Evolutionary conservation across 2,113 vertebrate genomes (phyloP), one percentile per base, ranked within the genome.

Genomic region (Rhadina sibilatrix): DNA sequence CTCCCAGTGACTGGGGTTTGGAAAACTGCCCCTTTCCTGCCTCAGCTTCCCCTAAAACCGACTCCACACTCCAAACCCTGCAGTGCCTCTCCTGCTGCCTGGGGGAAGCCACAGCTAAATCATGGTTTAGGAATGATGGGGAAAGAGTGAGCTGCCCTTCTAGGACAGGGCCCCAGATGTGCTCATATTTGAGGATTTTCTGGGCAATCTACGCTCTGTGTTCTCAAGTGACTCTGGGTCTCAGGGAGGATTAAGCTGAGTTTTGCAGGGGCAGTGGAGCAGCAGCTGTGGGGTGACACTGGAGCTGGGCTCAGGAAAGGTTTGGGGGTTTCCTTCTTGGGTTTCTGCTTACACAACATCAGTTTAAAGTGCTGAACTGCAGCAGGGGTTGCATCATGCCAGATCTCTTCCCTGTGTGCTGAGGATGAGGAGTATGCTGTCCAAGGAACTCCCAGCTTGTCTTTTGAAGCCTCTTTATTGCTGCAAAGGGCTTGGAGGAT

Each of bases 121-220:
- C 12, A 3, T 17, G 40, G 15, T 12, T 50, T 38, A 20, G 28
- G 50, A 49, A 15, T 2, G 24, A 2, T 27, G 57, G 46, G 35
- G 33, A 0, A 16, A 22, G 31, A 11, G 8, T 4, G 37, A 83
- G 42, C 24, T 47, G 60, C 18, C 6, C 0, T 7, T 9, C 6
- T 3, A 2, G 3, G 23, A 3, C 20, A 6, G 23, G 21, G 1
- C 15, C 14, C 6, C 1, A 6, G 2, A 1, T 15, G 33, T 27
- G 52, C 30, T 49, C 28, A 10, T 0, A 20, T 1, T 3, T 15
- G 11, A 15, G 15, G 40, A 5, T 22, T 74, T 46, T 54, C 49
- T 30, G 28, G 11, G 3, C 31, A 3, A 38, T 19, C 23, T 18
- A 0, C 8, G 0, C 22, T 47, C 16, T 0, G 1, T 40, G 35